Evolutionary conservation across 2,797 vertebrate species (phyloP).

Genomic region (Simalia tracyae): DNA sequence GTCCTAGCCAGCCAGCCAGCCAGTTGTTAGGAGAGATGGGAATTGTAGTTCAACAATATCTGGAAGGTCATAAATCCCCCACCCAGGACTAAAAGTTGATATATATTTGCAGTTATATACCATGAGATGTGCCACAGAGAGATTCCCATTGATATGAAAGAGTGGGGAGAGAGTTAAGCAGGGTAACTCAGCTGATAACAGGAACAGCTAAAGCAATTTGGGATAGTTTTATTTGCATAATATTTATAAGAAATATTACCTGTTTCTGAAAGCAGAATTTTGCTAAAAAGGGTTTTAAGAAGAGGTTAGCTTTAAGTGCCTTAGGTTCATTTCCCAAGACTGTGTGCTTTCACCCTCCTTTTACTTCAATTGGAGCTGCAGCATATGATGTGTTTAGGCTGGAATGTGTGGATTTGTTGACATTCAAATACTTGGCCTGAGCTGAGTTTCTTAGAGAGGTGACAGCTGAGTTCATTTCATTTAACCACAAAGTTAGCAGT

Average conservation of each 20-base stretch:
- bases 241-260: neutral
- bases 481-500: neutral
- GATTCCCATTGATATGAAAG: neutral
- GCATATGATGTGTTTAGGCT: constrained; percentile 9
- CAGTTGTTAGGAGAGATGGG: neutral
- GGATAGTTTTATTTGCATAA: neutral
- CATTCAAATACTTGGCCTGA: constrained; percentile 8
- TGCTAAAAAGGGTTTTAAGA: neutral
- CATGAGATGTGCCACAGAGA: neutral
- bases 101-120: neutral
- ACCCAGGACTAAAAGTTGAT: neutral
- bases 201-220: no score
- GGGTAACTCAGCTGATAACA: neutral
- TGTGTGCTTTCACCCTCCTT: neutral
- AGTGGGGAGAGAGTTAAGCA: neutral
- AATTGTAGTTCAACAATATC: neutral
- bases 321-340: neutral
- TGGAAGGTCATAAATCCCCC: neutral
- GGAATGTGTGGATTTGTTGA: constrained; percentile 33
- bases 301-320: neutral
- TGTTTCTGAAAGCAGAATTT: neutral
- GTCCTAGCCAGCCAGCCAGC: neutral
- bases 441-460: neutral
- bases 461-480: constrained; percentile 6
- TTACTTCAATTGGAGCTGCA: neutral